Evolutionary conservation across 37 sponge, comb jelly and placozoan genomes (phyloP), one percentile per base, ranked within the genome.

Genomic region (Ephydatia muelleri): DNA sequence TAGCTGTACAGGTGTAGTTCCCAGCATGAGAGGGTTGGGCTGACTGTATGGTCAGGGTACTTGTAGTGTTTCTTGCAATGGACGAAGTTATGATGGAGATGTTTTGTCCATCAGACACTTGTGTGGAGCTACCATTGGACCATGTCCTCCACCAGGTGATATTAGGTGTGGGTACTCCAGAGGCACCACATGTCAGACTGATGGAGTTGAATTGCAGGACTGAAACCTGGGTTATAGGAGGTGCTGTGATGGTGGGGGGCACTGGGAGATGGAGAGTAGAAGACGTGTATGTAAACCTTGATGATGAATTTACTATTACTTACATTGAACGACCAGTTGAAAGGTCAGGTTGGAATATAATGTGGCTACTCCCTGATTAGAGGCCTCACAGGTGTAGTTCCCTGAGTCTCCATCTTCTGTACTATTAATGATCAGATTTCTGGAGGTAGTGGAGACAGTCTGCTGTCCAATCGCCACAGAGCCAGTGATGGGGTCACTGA

Each of bases 1-100:
- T 29, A 34, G 86, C 83, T 26, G 57, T 72, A 76, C 93, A 93
- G 23, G 39, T 79, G 78, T 93, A 93, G 14, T 30, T 66, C 65
- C 93, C 93, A 72, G 78, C 65, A 49, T 88, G 79, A 69, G 38
- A 27, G 14, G 84, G 75, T 25, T 33, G 25, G 30, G 84, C 65
- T 29, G 65, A 30, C 22, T 25, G 33, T 19, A 89, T 23, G 14
- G 68, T 72, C 29, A 89, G 57, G 35, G 48, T 79, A 36, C 89
- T 89, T 73, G 48, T n/a, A 9, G 57, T 43, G 64, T 80, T 33
- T 67, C 84, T 72, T n/a, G 65, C 84, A 67, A 67, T 76, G 5
- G 65, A 36, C 0, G 67, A 14, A 27, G 33, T 73, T 73, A 21
- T 38, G 35, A 38, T 4, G 32, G 5, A 25, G 57, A 57, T 57